Base-by-base conservation (phyloP, 2,888 invertebrate genomes). In the Cremastinae sp. region DNA sequence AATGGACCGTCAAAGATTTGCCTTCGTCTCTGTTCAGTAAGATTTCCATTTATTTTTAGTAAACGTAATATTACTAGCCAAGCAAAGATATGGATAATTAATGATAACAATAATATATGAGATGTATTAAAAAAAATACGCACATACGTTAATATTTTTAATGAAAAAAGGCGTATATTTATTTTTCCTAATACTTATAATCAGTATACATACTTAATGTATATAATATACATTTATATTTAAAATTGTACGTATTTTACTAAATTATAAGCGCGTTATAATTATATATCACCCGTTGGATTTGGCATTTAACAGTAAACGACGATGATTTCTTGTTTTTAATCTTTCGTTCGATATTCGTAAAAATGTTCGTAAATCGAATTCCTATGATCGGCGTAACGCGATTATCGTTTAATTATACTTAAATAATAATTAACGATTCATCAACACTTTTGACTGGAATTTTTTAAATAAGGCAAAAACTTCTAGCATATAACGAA, bases 101-200 rank as follows among this genome's bases (percentile, higher is more conserved):
- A 66, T 59, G 28, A 28, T 12, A 37, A 59, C 59, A 41, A 61
- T 61, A 66, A 74, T 56, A 56, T 43, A 49, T 22, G 37, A 56
- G 22, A 75, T 79, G 37, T 79, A 78, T 78, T 77, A 72, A 82
- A 83, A 79, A 80, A 79, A 78, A 71, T 70, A 68, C 75, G 77
- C 75, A 72, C 77, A 78, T 69, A 76, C 69, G 64, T 71, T 75
- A 80, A 74, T 74, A 80, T 61, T 80, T 76, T 79, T 75, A 80
- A 83, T 85, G 79, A 80, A 82, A 83, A 80, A 82, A 78, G 41
- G 68, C 47, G 10, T 66, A 59, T 56, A 37, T 43, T 28, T 66
- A 28, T 45, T 64, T 64, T 51, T 28, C 37, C 12, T 37, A 5
- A 51, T 51, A 39, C 10, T 39, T 22, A 16, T 49, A 41, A 41